These are phyloP conservation scores for Bellardia bayeri DNA, from an alignment of 2,888 invertebrate genomes.

Conservation along the genomic window DNA sequence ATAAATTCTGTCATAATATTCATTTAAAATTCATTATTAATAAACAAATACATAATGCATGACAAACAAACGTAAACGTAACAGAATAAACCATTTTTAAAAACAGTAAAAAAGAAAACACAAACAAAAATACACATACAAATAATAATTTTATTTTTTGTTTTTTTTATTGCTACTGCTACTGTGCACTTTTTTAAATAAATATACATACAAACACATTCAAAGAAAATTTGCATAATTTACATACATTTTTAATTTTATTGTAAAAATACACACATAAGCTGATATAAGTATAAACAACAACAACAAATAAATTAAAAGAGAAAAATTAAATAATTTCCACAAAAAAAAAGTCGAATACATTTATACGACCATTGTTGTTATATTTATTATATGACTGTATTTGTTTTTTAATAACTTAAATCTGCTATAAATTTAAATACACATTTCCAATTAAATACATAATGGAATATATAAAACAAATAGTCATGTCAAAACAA, in stretches of 20 bases:
- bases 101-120: constrained; percentile 23
- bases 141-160: background rate
- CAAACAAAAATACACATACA: background rate
- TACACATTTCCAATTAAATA: constrained; percentile 55
- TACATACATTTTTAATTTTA: constrained; percentile 61
- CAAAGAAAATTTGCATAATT: constrained; percentile 55
- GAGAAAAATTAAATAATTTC: constrained; percentile 27
- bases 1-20: constrained; percentile 70
- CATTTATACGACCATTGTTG: constrained; percentile 22
- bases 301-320: constrained; percentile 23
- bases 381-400: background rate
- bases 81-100: constrained; percentile 58
- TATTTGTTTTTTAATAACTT: constrained; percentile 52
- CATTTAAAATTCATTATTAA: constrained; percentile 73
- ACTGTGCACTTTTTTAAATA: constrained; percentile 21
- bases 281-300: constrained; percentile 16
- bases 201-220: constrained; percentile 26
- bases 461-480: constrained; percentile 28
- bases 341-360: constrained; percentile 10
- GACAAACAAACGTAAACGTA: constrained; percentile 62
- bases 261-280: constrained; percentile 38
- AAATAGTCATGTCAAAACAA: background rate
- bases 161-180: too few species aligned
- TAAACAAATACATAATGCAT: constrained; percentile 71
- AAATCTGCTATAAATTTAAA: constrained; percentile 58